Base-by-base conservation (phyloP, 2,888 invertebrate genomes). In the Cantharis rustica region DNA sequence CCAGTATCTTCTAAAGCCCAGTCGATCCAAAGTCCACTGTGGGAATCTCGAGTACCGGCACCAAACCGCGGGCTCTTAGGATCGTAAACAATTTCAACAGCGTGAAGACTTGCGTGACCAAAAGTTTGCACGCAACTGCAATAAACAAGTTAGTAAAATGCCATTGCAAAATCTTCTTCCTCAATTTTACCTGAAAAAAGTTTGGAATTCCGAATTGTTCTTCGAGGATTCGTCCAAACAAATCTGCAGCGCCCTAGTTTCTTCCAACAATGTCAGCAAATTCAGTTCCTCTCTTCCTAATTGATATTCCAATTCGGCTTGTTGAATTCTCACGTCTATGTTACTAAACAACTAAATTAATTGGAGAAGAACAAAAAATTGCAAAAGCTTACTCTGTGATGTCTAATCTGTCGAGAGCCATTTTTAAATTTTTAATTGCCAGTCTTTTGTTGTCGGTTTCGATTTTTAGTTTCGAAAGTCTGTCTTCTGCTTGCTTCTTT, bases 221-320 rank as follows among this genome's bases (percentile, higher is more conserved):
- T 85, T 87, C 71, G 86, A 87, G 4, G 86, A 92, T 86, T 94
- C 94, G 83, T 96, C 95, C 78, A 96, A 89, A 77, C 94, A 93
- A n/a, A 93, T 90, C 84, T 93, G 93, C 16, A 96, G 90, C 70
- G 95, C 93, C 75, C 95, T 91, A 74, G 93, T 93, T 88, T 96
- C 96, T 89, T 96, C 96, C 80, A 95, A 91, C 82, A 96, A 90
- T 68, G 95, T 95, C 81, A 96, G 89, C 84, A 96, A 90, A 88
- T 96, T 96, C 80, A 96, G 89, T 88, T 97, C 97, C 88, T 97
- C 96, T 68, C 96, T 91, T 0, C 96, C 96, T 81, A 96, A 89
- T 86, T 96, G 94, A 87, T 96, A 96, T 86, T 96, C 96, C 82
- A 96, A 89, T 88, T 97, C 97, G 0, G 97, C 97, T 86, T 96